phyloP scores from a whole-genome alignment of 2,113 vertebrate genomes.

The Lepus timidus region DNA sequence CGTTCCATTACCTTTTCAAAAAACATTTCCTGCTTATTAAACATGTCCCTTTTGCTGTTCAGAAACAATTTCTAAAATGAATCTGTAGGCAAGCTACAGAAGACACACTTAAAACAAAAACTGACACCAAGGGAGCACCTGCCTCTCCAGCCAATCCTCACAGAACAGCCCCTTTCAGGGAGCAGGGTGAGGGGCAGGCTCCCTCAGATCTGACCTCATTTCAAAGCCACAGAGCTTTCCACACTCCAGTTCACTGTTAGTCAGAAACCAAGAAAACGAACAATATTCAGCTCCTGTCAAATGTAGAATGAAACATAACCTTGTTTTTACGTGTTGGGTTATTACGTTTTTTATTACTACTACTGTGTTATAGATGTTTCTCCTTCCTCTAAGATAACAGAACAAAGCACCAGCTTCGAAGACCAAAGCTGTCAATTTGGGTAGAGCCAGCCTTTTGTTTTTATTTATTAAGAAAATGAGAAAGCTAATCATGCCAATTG shows the following conservation, averaged over 20 bases:
- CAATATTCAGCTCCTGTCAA: not conserved
- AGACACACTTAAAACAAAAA: not conserved
- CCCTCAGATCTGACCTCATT: not conserved
- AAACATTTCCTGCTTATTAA: not conserved
- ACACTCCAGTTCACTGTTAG: not conserved
- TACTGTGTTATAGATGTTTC: not conserved
- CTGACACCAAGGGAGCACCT: fast-evolving
- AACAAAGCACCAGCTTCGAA: slow-evolving; percentile 46
- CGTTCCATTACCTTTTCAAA: not conserved
- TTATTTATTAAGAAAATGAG: slow-evolving; percentile 62
- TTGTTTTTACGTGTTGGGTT: not conserved
- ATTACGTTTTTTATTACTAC: slow-evolving; percentile 52
- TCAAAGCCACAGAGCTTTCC: not conserved
- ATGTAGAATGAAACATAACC: not conserved
- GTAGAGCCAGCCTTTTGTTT: slow-evolving; percentile 49
- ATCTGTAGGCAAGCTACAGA: not conserved
- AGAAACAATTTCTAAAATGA: slow-evolving; percentile 15
- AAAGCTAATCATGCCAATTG: slow-evolving; percentile 59
- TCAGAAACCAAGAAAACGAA: slow-evolving; percentile 29
- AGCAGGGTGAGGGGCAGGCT: not conserved
- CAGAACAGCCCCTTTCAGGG: not conserved
- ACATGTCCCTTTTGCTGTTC: not conserved
- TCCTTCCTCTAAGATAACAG: slow-evolving; percentile 48
- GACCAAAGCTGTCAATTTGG: slow-evolving; percentile 54
- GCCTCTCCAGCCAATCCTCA: not conserved